Evolutionary conservation across 2,113 vertebrate genomes (phyloP).

Genomic region (Paedocypris sp.): DNA sequence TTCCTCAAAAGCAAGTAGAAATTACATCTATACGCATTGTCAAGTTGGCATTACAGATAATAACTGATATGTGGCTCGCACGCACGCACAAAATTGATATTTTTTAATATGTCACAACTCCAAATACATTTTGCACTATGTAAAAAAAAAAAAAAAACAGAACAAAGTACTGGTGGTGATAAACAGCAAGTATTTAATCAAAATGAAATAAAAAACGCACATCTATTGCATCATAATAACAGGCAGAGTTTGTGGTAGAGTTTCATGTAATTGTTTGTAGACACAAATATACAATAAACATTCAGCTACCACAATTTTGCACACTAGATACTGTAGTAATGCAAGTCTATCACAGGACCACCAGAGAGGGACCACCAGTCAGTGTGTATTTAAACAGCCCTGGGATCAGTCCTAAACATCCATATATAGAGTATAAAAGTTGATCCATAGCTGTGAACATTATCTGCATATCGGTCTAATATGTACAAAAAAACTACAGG

Average conservation of each 20-base stretch:
- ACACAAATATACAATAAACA: constrained; percentile 97
- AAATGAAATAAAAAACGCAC: constrained; percentile 89
- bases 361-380: constrained; percentile 67
- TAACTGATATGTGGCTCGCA: too few species aligned
- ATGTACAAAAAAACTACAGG: constrained; percentile 76
- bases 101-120: neutral
- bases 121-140: too few species aligned
- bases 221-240: constrained; percentile 93
- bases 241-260: constrained; percentile 71
- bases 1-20: too few species aligned
- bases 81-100: too few species aligned
- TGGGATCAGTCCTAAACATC: constrained; percentile 57
- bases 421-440: constrained; percentile 80
- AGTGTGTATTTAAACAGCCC: constrained; percentile 25
- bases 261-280: constrained; percentile 74
- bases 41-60: too few species aligned
- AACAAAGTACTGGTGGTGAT: constrained; percentile 62
- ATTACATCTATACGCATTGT: too few species aligned
- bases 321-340: constrained; percentile 83
- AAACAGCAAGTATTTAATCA: constrained; percentile 98
- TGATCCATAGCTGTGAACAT: constrained; percentile 65
- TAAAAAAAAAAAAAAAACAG: neutral
- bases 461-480: constrained; percentile 68
- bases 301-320: constrained; percentile 94
- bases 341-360: constrained; percentile 90